Base-by-base conservation (phyloP, 2,888 invertebrate species). In the Griposia aprilina region DNA sequence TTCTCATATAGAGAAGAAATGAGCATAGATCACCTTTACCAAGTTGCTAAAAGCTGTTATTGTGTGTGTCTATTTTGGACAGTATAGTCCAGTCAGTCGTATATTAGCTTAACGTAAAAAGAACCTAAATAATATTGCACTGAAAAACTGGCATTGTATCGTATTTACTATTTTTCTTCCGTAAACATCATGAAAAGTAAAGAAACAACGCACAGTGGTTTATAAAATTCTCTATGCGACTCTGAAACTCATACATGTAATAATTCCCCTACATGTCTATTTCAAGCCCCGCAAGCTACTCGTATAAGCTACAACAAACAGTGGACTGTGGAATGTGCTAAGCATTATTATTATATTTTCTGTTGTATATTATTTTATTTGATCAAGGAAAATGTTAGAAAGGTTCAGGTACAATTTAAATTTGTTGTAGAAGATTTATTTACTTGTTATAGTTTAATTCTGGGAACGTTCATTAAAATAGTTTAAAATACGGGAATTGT, bases 341-440 rank as follows among this genome's bases (percentile, higher is more conserved):
- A 74, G 26, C 55, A 30, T 3, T 68, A n/a, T 26, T 55, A 60
- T 17, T 60, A 15, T 36, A 60, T 60, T 67, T 74, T 74, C 8
- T 50, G 45, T 50, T 20, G 7, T 30, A 17, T 17, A 20, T 60
- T 66, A 20, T 78, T 52, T 59, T 52, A 57, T 78, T n/a, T 72
- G 17, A 55, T 41, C 57, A 17, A 52, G 15, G 36, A 52, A 78
- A 59, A 52, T 66, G 30, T 65, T 30, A 26, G 2, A 1, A 8
- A 41, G 15, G 13, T 36, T 2, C 3, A 41, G 15, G 7, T 41
- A 41, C 41, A 41, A 4, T 41, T 41, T 41, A 17, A 20, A 20
- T 1, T 30, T 7, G 23, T 41, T 41, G 36, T 17, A 36, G 73
- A 66, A 45, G 3, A 26, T 60, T 15, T n/a, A 30, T 65, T 65